Base-by-base conservation (phyloP, 2,113 vertebrate genomes). In the Elaphurus davidianus region DNA sequence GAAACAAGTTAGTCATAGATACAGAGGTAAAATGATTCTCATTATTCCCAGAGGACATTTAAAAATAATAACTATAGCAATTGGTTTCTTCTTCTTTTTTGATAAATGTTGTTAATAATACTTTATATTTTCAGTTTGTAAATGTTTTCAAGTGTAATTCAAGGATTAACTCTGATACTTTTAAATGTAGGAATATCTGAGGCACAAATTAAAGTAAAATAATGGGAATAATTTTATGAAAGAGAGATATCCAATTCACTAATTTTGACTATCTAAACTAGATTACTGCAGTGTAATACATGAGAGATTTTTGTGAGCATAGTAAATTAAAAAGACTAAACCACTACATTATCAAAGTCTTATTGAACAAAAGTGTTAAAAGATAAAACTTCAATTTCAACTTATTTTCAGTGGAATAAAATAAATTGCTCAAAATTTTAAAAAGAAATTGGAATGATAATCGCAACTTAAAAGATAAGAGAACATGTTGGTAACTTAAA, bases 121-220 rank as follows among this genome's bases (percentile, higher is more conserved):
- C 2, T 59, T 52, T 83, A 36, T 10, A 19, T 25, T 62, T 64
- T 16, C n/a, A 97, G 71, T 83, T 95, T 85, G 40, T 54, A 7
- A 43, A 94, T 57, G 15, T 83, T 98, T 96, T 97, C 33, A 45
- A 76, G 12, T 93, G 71, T 71, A 91, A 81, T 93, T 14, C 13
- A 93, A 91, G 27, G 43, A 91, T 91, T 19, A 54, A 89, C 2
- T 17, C 0, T 94, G 25, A 91, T 19, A 36, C 43, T 96, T 83
- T 97, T 59, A 93, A 95, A 96, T 9, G 1, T 57, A 55, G 43
- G 14, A n/a, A 33, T 94, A 90, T 67, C 40, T 85, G 62, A 97
- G 6, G 0, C 2, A 95, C 90, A 98, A 92, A 87, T 87, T 82
- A 57, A 96, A 93, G 6, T 57, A n/a, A 33, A 95, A 74, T 98